Conservation (phyloP, 2,888 invertebrate species). For the Malthinus flaveolus region DNA sequence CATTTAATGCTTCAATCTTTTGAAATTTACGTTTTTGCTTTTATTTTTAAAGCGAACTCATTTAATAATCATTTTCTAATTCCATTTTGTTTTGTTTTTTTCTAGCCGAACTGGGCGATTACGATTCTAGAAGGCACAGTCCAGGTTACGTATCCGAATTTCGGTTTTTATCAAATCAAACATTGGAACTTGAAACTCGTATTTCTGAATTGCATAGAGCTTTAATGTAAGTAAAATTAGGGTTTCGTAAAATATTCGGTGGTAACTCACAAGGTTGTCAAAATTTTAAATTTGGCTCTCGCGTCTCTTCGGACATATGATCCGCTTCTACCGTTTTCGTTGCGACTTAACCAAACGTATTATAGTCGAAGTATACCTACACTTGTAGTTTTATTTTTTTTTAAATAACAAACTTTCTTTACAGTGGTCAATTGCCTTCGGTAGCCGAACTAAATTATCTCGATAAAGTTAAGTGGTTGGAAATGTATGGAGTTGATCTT, state of each 20-base stretch:
- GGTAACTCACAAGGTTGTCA: no score
- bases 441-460: slow-evolving; percentile 93
- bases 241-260: no score
- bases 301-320: no score
- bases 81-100: background rate
- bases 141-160: slow-evolving; percentile 95
- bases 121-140: slow-evolving; percentile 84
- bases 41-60: background rate
- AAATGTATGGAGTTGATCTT: slow-evolving; percentile 97
- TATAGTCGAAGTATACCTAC: no score
- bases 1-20: no score
- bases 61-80: background rate
- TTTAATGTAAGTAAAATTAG: slow-evolving; percentile 72
- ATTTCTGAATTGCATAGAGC: slow-evolving; percentile 89
- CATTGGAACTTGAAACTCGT: slow-evolving; percentile 83
- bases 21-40: no score
- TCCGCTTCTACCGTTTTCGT: no score
- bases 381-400: no score
- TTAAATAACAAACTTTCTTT: background rate
- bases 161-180: slow-evolving; percentile 89
- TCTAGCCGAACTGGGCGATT: slow-evolving; percentile 93
- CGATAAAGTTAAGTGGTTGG: slow-evolving; percentile 97
- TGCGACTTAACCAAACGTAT: no score
- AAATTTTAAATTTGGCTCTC: no score
- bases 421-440: slow-evolving; percentile 85